Conservation (phyloP, 2,113 vertebrate species). For the Oryzias celebensis region DNA sequence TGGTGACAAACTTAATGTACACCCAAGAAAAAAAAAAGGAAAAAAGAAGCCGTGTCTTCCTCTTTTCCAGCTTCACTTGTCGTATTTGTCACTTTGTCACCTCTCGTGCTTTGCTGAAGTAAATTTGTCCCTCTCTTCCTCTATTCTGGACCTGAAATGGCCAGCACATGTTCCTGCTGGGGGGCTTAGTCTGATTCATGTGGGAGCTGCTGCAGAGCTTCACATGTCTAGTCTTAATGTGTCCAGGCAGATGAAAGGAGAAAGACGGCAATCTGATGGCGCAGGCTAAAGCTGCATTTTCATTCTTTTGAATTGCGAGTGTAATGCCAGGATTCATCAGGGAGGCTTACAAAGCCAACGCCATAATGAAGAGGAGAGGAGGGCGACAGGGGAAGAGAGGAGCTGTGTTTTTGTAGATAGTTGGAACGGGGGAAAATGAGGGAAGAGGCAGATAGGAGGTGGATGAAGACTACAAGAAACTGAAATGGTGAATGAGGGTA, state of each 20-base stretch:
- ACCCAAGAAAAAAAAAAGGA: neutral
- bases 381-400: constrained; percentile 17
- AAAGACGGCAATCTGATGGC: constrained; percentile 56
- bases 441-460: constrained; percentile 6
- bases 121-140: constrained; percentile 10
- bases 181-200: constrained; percentile 52
- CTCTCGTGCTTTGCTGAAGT: constrained; percentile 10
- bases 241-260: constrained; percentile 64
- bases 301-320: constrained; percentile 59
- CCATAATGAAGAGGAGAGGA: constrained; percentile 57
- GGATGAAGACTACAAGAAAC: constrained; percentile 6
- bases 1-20: constrained; percentile 4
- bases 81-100: constrained; percentile 15
- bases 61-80: neutral
- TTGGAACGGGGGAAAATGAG: constrained; percentile 23
- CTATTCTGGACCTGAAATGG: constrained; percentile 48
- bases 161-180: constrained; percentile 53
- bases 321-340: constrained; percentile 61
- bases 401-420: constrained; percentile 31
- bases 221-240: constrained; percentile 60
- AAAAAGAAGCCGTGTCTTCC: neutral
- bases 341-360: constrained; percentile 58
- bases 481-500: neutral
- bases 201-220: constrained; percentile 49
- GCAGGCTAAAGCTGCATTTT: constrained; percentile 55